Evolutionary conservation across 2,888 invertebrate genomes (phyloP), one percentile per base, ranked within the genome.

Genomic region (Andrena praecox): DNA sequence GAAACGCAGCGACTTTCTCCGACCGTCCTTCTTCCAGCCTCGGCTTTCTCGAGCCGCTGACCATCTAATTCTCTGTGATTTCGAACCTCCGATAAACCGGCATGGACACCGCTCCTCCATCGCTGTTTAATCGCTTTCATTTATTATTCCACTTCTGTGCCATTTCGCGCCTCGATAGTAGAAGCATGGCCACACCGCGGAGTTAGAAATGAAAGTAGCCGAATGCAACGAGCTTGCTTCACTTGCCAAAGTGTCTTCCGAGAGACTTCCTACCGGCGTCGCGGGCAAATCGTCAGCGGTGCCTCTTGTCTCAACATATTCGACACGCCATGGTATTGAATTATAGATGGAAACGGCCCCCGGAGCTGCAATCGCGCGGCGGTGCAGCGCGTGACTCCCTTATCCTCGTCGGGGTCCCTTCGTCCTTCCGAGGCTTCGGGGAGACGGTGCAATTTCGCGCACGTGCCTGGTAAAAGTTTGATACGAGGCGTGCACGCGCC

Each of bases 381-480:
- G 48, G 42, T 60, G 77, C 77, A 82, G 29, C 77, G 66, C 74
- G 60, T 3, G 77, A 62, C 79, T 84, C 82, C 42, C 31, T 75
- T 73, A 73, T 42, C 35, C 59, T 27, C 2, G 31, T 12, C 27
- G 33, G 60, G 33, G 60, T 16, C 24, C 27, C 52, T 63, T 59
- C 24, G 81, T 84, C 67, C 59, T 31, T 6, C 7, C 54, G 48
- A 73, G 63, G 78, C 77, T 74, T 16, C 16, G 42, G 16, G 42
- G 42, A 42, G 42, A 42, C 78, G 72, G 72, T 86, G 80, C 87
- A 84, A 87, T 86, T 82, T 86, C 64, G 63, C 66, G 78, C 87
- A 78, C 82, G 80, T 82, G 80, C 64, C 75, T 87, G 82, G 87
- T 86, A 73, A 87, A 87, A 77, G 70, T 87, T 87, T 87, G 80